Evolutionary conservation across 2,113 vertebrate species (phyloP).

Genomic region (Bubalus kerabau): DNA sequence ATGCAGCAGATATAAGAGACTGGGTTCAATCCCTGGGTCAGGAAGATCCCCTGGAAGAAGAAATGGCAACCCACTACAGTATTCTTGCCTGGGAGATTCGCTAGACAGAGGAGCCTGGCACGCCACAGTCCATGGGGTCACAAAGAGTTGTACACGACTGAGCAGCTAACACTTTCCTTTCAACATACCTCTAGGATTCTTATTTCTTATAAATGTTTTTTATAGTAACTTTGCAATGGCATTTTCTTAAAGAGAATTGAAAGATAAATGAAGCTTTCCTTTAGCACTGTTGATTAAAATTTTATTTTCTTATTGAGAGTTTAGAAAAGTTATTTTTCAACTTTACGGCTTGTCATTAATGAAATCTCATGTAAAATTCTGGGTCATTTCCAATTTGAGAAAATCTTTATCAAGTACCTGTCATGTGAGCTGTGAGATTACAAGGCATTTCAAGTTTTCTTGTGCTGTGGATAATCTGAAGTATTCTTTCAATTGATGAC

Average conservation of each 20-base stretch:
- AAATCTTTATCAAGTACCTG: neutral
- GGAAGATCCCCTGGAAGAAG: neutral
- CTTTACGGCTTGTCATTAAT: neutral
- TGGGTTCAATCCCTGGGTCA: neutral
- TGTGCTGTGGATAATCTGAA: neutral
- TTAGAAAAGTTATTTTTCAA: slow-evolving; percentile 30
- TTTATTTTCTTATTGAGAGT: neutral
- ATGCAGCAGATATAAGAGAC: neutral
- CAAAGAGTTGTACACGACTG: neutral
- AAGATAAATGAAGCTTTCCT: neutral
- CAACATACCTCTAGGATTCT: neutral
- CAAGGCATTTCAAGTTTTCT: neutral
- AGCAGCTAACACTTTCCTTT: neutral
- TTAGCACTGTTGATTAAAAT: neutral
- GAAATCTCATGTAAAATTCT: neutral
- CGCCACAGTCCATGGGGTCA: neutral
- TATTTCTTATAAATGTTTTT: neutral
- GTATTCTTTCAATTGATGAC: neutral
- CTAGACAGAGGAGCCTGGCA: neutral
- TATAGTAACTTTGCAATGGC: neutral
- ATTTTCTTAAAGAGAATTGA: neutral
- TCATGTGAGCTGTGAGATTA: neutral
- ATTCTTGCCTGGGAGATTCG: neutral
- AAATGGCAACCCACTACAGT: neutral
- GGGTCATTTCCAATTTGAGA: neutral